phyloP scores from a whole-genome alignment of 37 sponge, comb jelly and placozoan species.

The Bolinopsis microptera region DNA sequence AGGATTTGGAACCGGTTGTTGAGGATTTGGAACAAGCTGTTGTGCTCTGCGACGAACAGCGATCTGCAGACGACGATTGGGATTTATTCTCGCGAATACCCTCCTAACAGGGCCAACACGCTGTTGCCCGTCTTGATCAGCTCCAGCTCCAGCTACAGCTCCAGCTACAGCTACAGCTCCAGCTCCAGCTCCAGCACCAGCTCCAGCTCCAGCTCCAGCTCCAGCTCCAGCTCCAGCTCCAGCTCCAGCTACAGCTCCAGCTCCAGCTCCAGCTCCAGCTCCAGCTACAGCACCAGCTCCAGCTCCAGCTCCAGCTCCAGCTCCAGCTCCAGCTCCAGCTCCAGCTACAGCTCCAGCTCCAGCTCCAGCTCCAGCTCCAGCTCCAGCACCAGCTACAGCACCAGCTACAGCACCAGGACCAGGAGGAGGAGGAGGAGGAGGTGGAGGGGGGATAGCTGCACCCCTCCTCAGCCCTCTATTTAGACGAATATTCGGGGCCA shows the following conservation, averaged over 20 bases:
- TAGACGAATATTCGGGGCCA: background rate
- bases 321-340: background rate
- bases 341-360: background rate
- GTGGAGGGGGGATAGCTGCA: background rate
- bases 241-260: background rate
- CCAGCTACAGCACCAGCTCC: background rate
- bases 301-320: background rate
- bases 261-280: background rate
- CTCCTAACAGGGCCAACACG: background rate
- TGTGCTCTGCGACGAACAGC: background rate
- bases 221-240: background rate
- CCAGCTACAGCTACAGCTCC: background rate
- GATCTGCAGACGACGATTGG: background rate
- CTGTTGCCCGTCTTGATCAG: too few species aligned
- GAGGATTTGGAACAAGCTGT: background rate
- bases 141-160: background rate
- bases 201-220: background rate
- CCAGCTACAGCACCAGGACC: background rate
- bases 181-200: background rate
- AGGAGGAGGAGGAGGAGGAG: background rate
- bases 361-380: background rate
- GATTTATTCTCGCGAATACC: background rate
- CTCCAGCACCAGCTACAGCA: background rate
- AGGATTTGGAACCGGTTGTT: background rate
- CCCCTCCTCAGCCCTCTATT: background rate